Base-by-base conservation (phyloP, 2,797 vertebrate genomes). In the Mus caroli region DNA sequence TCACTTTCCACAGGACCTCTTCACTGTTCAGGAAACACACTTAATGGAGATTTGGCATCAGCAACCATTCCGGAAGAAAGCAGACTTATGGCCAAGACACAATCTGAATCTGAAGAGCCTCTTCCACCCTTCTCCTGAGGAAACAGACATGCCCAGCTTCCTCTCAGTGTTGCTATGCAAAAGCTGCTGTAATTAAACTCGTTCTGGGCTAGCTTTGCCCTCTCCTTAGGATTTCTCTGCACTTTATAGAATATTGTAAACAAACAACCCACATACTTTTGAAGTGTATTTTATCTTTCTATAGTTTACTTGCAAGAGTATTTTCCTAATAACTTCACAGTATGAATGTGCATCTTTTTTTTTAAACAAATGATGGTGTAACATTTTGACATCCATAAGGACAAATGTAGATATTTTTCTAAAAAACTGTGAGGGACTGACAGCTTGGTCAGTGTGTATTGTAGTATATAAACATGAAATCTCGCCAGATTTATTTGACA, bases 211-310 rank as follows among this genome's bases (percentile, higher is more conserved):
- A 98, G 98, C 98, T 91, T 96, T 98, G 98, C 98, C 99, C 98
- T 98, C 97, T 96, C 88, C 62, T 96, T 98, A 98, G 98, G 98
- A 98, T 98, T 98, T 98, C 98, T 99, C 98, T 99, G 99, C 99
- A 99, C 99, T 99, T 99, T 99, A 99, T 98, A 98, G 97, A 98
- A 97, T 97, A 98, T 98, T 98, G 97, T 98, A 98, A 98, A 98
- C 93, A 98, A 96, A 90, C 86, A 90, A 54, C 95, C 96, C 94
- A 97, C 96, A 97, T 97, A 98, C 98, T 98, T 99, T 98, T 98
- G 97, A 98, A 98, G 98, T 98, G 98, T 99, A 99, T 99, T 99
- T 99, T 99, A 99, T 98, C 98, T 99, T 99, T 99, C 97, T 99
- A 99, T 98, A 98, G 98, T 99, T 99, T 98, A 98, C 98, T 99